Percentiles rank a stretch among this genome's conserved stretches.
Conservation (phyloP, 2,797 vertebrate species). For the Falco berigora region DNA sequence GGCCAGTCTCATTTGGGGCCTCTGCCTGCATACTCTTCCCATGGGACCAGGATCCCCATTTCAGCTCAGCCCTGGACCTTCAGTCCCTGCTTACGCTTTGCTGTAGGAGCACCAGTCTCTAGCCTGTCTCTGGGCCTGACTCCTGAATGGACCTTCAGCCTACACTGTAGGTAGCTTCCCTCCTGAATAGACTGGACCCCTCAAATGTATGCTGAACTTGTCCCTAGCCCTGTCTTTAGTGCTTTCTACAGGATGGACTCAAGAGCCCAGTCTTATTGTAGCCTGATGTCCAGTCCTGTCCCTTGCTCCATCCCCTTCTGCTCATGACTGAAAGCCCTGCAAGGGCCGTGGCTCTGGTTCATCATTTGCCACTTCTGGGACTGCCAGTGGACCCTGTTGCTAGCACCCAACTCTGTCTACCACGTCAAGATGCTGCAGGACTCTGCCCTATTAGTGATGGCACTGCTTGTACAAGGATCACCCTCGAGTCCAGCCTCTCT, state of each 20-base stretch:
- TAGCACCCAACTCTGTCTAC: neutral
- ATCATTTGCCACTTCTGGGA: neutral
- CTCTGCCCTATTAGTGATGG: neutral
- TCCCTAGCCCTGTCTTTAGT: neutral
- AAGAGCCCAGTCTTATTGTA: neutral
- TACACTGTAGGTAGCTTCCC: neutral
- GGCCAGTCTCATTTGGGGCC: fast-evolving
- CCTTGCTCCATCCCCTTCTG: neutral
- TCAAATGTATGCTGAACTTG: neutral
- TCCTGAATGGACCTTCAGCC: neutral
- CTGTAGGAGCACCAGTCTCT: fast-evolving
- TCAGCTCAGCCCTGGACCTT: neutral
- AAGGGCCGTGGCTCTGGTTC: neutral
- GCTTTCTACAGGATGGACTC: neutral
- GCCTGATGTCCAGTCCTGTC: neutral
- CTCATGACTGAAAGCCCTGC: neutral
- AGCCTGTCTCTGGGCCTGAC: neutral
- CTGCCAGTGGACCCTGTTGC: neutral
- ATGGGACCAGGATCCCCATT: neutral
- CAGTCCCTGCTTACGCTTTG: neutral
- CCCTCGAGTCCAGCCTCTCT: neutral
- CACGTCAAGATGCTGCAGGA: neutral
- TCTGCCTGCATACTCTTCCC: neutral
- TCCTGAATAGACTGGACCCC: neutral
- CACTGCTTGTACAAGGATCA: neutral